Percentiles rank a stretch among this genome's conserved stretches.
These are phyloP conservation scores for Hypothenemus hampei DNA, from an alignment of 1,140 invertebrate genomes.

Conservation along the genomic window DNA sequence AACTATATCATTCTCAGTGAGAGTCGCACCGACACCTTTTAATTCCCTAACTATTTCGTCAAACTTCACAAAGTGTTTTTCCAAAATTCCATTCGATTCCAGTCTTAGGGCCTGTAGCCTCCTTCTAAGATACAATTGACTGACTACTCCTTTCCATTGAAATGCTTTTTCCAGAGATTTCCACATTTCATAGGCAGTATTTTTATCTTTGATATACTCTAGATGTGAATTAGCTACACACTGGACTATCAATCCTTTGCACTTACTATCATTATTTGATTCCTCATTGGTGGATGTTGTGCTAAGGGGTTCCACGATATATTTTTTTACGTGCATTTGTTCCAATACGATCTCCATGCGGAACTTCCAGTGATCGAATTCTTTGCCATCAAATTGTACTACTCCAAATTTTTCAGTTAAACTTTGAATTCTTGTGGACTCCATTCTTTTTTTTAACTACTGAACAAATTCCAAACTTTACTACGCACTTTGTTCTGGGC, in stretches of 20 bases:
- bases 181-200: conserved; percentile 9
- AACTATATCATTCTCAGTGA: conserved; percentile 32
- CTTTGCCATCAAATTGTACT: neutral
- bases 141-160: conserved; percentile 10
- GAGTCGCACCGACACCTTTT: conserved; percentile 18
- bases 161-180: neutral
- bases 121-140: conserved; percentile 1
- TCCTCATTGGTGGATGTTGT: neutral
- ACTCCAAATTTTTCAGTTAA: too few species aligned
- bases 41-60: conserved; percentile 22
- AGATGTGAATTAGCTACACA: conserved; percentile 6
- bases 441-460: neutral
- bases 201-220: conserved; percentile 11
- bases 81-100: neutral
- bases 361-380: neutral
- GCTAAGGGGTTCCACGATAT: neutral
- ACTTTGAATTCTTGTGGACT: neutral
- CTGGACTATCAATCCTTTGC: conserved; percentile 6
- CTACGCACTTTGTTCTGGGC: neutral
- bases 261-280: conserved; percentile 1
- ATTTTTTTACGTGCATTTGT: neutral
- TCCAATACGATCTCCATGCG: too few species aligned
- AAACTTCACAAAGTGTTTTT: conserved; percentile 25
- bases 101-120: neutral
- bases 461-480: neutral